These are phyloP conservation scores for Amphipoea oculea DNA, from an alignment of 2,888 invertebrate genomes.

Conservation along the genomic window DNA sequence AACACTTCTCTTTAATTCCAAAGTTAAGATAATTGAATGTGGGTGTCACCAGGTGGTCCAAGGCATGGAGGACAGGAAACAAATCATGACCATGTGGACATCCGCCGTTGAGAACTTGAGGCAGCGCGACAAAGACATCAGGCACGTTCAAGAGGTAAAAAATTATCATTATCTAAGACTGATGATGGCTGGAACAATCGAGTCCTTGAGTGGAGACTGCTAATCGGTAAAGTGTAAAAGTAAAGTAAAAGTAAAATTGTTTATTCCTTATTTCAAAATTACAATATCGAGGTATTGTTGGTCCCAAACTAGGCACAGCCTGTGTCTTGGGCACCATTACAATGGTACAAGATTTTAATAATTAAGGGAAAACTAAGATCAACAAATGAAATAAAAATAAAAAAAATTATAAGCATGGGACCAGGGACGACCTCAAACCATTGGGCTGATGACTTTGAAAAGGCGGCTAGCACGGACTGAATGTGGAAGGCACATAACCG, in stretches of 20 bases:
- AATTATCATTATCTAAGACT: background rate
- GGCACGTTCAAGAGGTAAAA: constrained; percentile 87
- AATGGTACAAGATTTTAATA: too few species aligned
- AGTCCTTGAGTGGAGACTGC: background rate
- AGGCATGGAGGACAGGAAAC: constrained; percentile 92
- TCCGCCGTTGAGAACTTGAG: constrained; percentile 92
- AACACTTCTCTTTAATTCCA: background rate
- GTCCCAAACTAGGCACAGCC: too few species aligned
- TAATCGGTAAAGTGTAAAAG: background rate
- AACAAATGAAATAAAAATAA: too few species aligned
- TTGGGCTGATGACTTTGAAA: background rate
- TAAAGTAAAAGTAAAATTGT: too few species aligned
- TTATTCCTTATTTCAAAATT: too few species aligned
- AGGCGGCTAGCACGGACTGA: background rate
- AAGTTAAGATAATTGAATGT: constrained; percentile 8
- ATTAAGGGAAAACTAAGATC: too few species aligned
- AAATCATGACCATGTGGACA: constrained; percentile 94
- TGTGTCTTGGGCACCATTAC: too few species aligned
- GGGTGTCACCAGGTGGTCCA: constrained; percentile 82
- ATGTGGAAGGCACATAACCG: background rate
- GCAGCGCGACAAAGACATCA: constrained; percentile 93
- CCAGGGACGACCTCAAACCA: background rate
- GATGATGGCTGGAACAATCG: background rate
- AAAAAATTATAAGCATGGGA: background rate
- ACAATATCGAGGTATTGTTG: too few species aligned